phyloP scores from a whole-genome alignment of 1,140 invertebrate genomes.

The Drosophila lowei region DNA sequence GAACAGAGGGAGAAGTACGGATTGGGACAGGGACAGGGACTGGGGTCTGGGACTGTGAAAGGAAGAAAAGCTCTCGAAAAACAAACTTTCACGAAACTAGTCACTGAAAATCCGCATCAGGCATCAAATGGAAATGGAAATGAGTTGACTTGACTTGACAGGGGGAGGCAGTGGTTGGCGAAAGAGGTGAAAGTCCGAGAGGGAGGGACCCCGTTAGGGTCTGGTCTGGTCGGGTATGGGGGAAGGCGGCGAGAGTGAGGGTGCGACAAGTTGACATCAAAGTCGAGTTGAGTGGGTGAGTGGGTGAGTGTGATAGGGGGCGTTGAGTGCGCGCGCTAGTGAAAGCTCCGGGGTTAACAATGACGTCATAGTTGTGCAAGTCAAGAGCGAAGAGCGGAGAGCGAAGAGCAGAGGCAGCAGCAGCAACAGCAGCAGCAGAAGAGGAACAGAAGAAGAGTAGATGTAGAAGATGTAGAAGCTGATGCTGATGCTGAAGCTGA shows the following conservation, averaged over 20 bases:
- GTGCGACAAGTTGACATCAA: slow-evolving; percentile 30
- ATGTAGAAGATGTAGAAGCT: not conserved
- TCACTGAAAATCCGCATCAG: slow-evolving; percentile 55
- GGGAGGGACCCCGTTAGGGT: not conserved
- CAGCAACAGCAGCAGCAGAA: too few species aligned
- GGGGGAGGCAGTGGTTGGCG: slow-evolving; percentile 40
- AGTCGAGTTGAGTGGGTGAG: slow-evolving; percentile 26
- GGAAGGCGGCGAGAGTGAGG: too few species aligned
- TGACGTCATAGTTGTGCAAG: slow-evolving; percentile 76
- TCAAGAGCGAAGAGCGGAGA: slow-evolving; percentile 10
- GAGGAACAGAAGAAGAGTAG: not conserved
- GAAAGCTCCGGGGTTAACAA: slow-evolving; percentile 76
- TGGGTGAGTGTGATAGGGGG: not conserved
- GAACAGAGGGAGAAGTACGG: not conserved
- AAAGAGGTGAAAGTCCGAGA: slow-evolving; percentile 12
- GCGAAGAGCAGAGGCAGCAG: not conserved
- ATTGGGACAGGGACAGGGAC: not conserved
- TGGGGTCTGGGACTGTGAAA: slow-evolving; percentile 9
- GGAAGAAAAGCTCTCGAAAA: slow-evolving; percentile 62
- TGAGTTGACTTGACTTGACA: slow-evolving; percentile 61
- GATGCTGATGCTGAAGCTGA: not conserved
- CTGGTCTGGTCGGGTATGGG: too few species aligned
- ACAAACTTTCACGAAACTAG: slow-evolving; percentile 63
- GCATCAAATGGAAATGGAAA: slow-evolving; percentile 76
- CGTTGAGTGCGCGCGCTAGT: slow-evolving; percentile 5